A percentile compares a stretch with the other conserved stretches of the same genome.
phyloP scores from a whole-genome alignment of 2,113 vertebrate genomes.

The Siniperca chuatsi region DNA sequence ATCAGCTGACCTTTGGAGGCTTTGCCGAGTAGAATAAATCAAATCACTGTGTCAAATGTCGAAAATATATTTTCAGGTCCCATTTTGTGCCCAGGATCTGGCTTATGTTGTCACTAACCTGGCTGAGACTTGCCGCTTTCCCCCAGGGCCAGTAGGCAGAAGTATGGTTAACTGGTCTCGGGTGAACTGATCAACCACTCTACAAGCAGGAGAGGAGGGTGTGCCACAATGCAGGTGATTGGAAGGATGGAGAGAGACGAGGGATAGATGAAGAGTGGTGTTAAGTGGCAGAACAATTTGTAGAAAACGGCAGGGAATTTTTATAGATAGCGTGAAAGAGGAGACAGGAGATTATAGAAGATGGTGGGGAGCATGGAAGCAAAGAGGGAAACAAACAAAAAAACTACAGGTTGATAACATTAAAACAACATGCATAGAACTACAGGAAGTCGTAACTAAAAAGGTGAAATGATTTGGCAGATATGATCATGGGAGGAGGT shows the following conservation, averaged over 20 bases:
- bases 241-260: conserved; percentile 30
- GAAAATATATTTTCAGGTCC: not conserved
- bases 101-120: conserved; percentile 80
- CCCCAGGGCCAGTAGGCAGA: conserved; percentile 77
- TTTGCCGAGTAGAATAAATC: conserved; percentile 10
- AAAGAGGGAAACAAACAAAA: conserved; percentile 29
- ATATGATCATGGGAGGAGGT: conserved; percentile 48
- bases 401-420: conserved; percentile 65
- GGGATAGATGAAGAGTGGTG: conserved; percentile 7
- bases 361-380: conserved; percentile 15
- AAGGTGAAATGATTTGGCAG: conserved; percentile 60
- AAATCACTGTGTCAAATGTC: not conserved
- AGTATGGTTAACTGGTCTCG: conserved; percentile 82
- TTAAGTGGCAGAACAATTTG: conserved; percentile 25
- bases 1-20: conserved; percentile 7
- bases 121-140: conserved; percentile 79
- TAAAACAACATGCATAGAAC: conserved; percentile 62
- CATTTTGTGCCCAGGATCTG: conserved; percentile 12
- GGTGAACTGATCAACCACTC: conserved; percentile 73
- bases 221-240: conserved; percentile 56
- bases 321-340: conserved; percentile 1
- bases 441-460: conserved; percentile 52
- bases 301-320: conserved; percentile 11
- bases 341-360: conserved; percentile 5
- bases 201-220: conserved; percentile 79